These are phyloP conservation scores for Xiphias gladius DNA, from an alignment of 2,113 vertebrate genomes.

Conservation along the genomic window DNA sequence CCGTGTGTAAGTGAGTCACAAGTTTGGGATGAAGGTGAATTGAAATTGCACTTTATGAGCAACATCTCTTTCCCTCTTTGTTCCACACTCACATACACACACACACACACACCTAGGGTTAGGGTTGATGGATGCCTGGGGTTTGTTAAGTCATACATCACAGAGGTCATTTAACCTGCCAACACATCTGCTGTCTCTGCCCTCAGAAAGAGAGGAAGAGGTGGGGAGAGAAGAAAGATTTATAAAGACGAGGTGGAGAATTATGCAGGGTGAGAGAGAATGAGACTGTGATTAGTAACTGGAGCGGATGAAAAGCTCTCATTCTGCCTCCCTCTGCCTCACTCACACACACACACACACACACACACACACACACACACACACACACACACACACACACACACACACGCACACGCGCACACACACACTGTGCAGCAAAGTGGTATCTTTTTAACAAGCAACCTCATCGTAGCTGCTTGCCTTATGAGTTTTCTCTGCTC, in stretches of 20 bases:
- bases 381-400: conserved; percentile 11
- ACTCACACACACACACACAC: conserved; percentile 16
- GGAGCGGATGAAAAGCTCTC: conserved; percentile 62
- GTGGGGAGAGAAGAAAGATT: conserved; percentile 69
- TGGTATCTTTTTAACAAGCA: conserved; percentile 48
- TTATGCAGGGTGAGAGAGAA: conserved; percentile 70
- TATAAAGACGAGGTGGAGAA: conserved; percentile 70
- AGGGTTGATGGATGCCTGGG: conserved; percentile 68
- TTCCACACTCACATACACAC: conserved; percentile 34
- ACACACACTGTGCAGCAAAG: neutral
- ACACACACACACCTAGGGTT: conserved; percentile 38
- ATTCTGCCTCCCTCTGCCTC: conserved; percentile 19
- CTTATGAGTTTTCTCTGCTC: conserved; percentile 55
- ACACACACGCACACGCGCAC: conserved; percentile 21
- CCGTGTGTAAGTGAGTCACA: conserved; percentile 15
- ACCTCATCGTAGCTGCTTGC: conserved; percentile 55
- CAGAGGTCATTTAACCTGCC: conserved; percentile 77
- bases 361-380: conserved; percentile 25
- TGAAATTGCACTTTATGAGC: conserved; percentile 61
- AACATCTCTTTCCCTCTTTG: conserved; percentile 43
- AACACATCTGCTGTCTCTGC: conserved; percentile 76
- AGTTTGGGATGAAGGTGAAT: conserved; percentile 60
- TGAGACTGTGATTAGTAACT: conserved; percentile 75
- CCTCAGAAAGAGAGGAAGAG: conserved; percentile 73
- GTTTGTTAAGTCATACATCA: conserved; percentile 77